A percentile compares a stretch with the other conserved stretches of the same genome.
Evolutionary conservation across 1,140 invertebrate species (phyloP).

Genomic region (Belonocnema kinseyi): DNA sequence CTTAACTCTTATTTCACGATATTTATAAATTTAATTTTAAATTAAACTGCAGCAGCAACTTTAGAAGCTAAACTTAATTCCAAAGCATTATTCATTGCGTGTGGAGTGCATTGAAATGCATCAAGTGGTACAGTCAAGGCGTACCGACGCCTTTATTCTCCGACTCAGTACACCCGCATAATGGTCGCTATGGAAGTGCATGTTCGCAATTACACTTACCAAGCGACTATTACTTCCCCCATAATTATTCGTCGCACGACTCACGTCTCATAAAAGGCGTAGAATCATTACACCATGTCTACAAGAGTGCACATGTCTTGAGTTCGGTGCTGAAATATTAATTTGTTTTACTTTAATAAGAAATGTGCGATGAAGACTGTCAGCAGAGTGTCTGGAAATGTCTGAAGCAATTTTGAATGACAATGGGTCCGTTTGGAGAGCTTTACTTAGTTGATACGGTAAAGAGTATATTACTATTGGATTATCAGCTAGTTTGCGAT

Average conservation of each 20-base stretch:
- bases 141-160: constrained; percentile 1
- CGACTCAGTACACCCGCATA: constrained; percentile 11
- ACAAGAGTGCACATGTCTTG: not conserved
- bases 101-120: not conserved
- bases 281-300: constrained; percentile 22
- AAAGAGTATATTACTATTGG: too few species aligned
- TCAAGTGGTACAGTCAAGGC: not conserved
- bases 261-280: not conserved
- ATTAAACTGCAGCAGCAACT: too few species aligned
- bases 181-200: constrained; percentile 25
- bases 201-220: constrained; percentile 31
- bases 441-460: too few species aligned
- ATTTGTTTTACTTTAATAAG: not conserved
- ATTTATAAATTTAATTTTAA: too few species aligned
- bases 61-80: too few species aligned
- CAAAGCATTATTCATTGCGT: not conserved
- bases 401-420: too few species aligned
- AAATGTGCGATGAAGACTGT: too few species aligned
- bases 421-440: too few species aligned
- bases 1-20: too few species aligned
- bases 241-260: constrained; percentile 31
- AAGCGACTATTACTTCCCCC: constrained; percentile 24
- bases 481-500: too few species aligned
- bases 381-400: too few species aligned
- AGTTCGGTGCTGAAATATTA: constrained; percentile 18